Percentiles rank a stretch among this genome's conserved stretches.
Conservation (phyloP, 2,888 invertebrate species). For the Eristalis pertinax region DNA sequence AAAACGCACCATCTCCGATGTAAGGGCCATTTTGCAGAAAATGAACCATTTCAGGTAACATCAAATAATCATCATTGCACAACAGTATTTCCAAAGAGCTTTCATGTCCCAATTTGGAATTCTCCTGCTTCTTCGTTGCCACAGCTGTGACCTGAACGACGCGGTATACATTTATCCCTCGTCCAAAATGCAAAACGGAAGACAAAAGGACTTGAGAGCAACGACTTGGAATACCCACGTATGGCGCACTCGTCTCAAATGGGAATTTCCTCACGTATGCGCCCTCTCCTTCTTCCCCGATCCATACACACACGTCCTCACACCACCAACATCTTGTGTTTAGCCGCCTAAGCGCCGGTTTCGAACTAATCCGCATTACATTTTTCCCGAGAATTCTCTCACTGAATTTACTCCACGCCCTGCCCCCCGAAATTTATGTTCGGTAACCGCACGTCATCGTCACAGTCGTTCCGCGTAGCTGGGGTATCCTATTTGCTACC, state of each 20-base stretch:
- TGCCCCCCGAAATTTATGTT: background rate
- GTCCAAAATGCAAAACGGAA: constrained; percentile 11
- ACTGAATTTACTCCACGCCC: constrained; percentile 25
- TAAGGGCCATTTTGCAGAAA: too few species aligned
- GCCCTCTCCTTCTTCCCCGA: constrained; percentile 7
- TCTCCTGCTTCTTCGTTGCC: background rate
- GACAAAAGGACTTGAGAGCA: background rate
- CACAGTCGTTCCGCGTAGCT: background rate
- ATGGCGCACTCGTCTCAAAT: constrained; percentile 27
- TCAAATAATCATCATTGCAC: too few species aligned
- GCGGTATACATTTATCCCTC: background rate
- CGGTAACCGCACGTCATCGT: background rate
- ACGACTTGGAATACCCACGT: constrained; percentile 40
- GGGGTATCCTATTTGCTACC: constrained; percentile 12
- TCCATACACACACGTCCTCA: constrained; percentile 9
- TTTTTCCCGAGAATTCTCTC: constrained; percentile 10
- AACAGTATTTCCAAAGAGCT: constrained; percentile 11
- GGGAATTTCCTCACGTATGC: constrained; percentile 41
- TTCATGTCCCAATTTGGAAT: constrained; percentile 44
- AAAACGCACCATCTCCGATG: too few species aligned
- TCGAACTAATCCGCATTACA: constrained; percentile 31
- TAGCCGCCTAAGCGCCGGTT: constrained; percentile 35
- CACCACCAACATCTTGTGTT: background rate
- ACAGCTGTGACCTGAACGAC: background rate
- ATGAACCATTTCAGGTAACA: too few species aligned